Base-by-base conservation (phyloP, 1,140 invertebrate genomes). In the Ephestia elutella region DNA sequence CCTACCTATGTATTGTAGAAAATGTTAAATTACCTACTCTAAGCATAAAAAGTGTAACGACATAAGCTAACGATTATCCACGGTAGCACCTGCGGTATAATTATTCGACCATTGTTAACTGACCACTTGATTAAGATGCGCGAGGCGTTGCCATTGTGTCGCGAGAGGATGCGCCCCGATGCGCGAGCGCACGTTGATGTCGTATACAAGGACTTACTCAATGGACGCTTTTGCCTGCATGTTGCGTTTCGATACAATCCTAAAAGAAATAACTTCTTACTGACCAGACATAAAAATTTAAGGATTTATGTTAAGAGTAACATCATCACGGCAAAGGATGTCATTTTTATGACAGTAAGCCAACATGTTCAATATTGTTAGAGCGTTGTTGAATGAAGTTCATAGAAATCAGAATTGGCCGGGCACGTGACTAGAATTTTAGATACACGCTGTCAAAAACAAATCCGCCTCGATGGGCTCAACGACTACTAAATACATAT, bases 171-270 rank as follows among this genome's bases (percentile, higher is more conserved):
- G 38, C 13, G 15, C 38, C n/a, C n/a, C 13, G 38, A 69, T 73
- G 67, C 67, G 73, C 68, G 59, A 56, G 75, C 74, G 77, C 78
- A 74, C 80, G 83, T 82, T 83, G 80, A 83, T 81, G 82, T 85
- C 83, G 75, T 68, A 76, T 68, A 57, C 75, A 82, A 78, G 78
- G 76, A 74, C 71, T 68, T 60, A 30, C 19, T 48, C 25, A 35
- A 21, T 38, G 59, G 10, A 50, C 50, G 20, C 50, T 53, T 19
- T 25, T 25, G 19, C 20, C 19, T 18, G 9, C 5, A 11, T 13
- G 49, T 20, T 20, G 0, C 17, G 4, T 11, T 20, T 17, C 2
- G 7, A 20, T 20, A 20, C 2, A 5, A 50, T 18, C 18, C 10
- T 50, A 10, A 20, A 20, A 9, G 2, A 50, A 50, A 19, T 20